Percentiles rank a stretch among this genome's conserved stretches.
These are phyloP conservation scores for Bungarus multicinctus DNA, from an alignment of 2,113 vertebrate species.

Conservation along the genomic window DNA sequence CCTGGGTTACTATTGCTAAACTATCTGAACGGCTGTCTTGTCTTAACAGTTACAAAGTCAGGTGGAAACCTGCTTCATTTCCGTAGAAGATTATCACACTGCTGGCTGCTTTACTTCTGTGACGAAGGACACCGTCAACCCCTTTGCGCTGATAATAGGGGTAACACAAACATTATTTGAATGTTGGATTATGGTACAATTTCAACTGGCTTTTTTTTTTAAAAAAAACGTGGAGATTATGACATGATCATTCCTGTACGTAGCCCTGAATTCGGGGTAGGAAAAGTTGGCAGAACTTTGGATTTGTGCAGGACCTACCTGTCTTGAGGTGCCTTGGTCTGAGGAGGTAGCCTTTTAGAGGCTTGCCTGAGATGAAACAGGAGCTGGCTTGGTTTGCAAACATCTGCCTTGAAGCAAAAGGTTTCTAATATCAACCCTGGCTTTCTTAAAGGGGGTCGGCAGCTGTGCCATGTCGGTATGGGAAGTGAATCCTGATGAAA, in stretches of 20 bases:
- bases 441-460: slow-evolving; percentile 74
- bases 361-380: background rate
- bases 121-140: slow-evolving; percentile 65
- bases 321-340: background rate
- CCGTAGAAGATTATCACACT: slow-evolving; percentile 76
- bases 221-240: background rate
- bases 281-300: background rate
- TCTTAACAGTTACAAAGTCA: slow-evolving; percentile 78
- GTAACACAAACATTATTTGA: slow-evolving; percentile 61
- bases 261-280: background rate
- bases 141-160: slow-evolving; percentile 81
- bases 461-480: slow-evolving; percentile 79
- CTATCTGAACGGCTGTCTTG: background rate
- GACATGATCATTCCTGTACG: background rate
- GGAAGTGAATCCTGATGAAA: slow-evolving; percentile 69
- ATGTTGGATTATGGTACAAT: background rate
- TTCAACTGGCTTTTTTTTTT: background rate
- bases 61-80: slow-evolving; percentile 82
- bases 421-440: background rate
- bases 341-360: background rate
- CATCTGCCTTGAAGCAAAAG: background rate
- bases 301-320: background rate
- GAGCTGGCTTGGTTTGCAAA: background rate
- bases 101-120: slow-evolving; percentile 76
- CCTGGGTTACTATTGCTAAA: background rate